Evolutionary conservation across 2,888 invertebrate species (phyloP), one percentile per base, ranked within the genome.

Genomic region (Pyrrhosoma nymphula): DNA sequence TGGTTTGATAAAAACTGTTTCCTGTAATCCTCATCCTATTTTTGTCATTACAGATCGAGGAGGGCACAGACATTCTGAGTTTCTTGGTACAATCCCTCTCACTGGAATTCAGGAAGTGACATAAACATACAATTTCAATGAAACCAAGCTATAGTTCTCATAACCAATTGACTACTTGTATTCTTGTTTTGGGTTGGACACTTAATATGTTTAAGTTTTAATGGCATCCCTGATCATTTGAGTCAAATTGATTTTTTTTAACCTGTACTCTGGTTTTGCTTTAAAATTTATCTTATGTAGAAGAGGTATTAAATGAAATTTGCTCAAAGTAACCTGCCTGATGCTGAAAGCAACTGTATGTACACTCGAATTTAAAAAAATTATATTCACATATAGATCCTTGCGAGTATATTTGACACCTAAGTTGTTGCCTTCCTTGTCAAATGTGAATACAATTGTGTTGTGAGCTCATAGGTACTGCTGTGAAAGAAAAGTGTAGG

Each of bases 11-110:
- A 69, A 69, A 69, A 63, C 12, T 63, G 4, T 2, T 26, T 8
- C 8, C 47, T 26, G 10, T 10, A 69, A 69, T 26, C 18, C 69
- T n/a, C 26, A 95, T 95, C 95, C 95, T 47, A 47, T 95, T 95
- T n/a, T 96, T 96, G 96, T 96, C 96, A 96, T 97, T 98, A 96
- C 97, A 99, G 98, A 99, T 99, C 96, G 99, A 99, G 96, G 99
- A 99, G 97, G 98, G 98, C 96, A 98, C 99, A 0, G 99, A 99
- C 97, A 98, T 99, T 96, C 97, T 99, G 96, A 98, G 98, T 96
- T 99, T 99, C 97, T 97, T 99, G 96, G 98, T 98, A 95, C 98
- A 98, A 97, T 97, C 98, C 69, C 97, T 99, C 95, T 98, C 98
- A 30, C 97, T 99, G 95, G 97, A 98, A 96, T 98, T 98, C 95